Evolutionary conservation across 2,888 invertebrate species (phyloP).

Genomic region (Drosophila hawaiiensis): DNA sequence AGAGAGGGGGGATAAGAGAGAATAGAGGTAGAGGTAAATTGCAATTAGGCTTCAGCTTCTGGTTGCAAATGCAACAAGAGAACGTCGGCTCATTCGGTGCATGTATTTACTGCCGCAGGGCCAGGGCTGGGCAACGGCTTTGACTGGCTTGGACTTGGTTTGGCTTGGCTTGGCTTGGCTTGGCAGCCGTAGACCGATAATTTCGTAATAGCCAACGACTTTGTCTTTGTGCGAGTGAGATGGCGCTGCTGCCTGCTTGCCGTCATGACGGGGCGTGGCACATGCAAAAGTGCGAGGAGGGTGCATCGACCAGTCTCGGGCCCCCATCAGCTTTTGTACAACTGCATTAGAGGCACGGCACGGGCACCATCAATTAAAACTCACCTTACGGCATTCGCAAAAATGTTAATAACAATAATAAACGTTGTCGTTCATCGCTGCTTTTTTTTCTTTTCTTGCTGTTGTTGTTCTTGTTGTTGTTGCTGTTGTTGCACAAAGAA

Average conservation of each 20-base stretch:
- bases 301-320: slow-evolving; percentile 20
- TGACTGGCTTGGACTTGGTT: slow-evolving; percentile 14
- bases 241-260: slow-evolving; percentile 27
- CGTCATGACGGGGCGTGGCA: slow-evolving; percentile 69
- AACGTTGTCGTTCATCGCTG: slow-evolving; percentile 55
- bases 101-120: slow-evolving; percentile 80
- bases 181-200: slow-evolving; percentile 68
- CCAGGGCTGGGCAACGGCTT: slow-evolving; percentile 72
- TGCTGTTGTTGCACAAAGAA: slow-evolving; percentile 26
- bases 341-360: slow-evolving; percentile 75
- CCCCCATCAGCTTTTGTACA: slow-evolving; percentile 75
- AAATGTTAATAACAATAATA: slow-evolving; percentile 81
- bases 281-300: slow-evolving; percentile 76
- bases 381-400: slow-evolving; percentile 71
- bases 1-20: neutral
- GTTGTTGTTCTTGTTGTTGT: slow-evolving; percentile 7
- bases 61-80: slow-evolving; percentile 76
- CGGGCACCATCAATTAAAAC: slow-evolving; percentile 77
- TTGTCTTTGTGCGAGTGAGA: slow-evolving; percentile 62
- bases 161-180: neutral
- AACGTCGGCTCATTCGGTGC: slow-evolving; percentile 70
- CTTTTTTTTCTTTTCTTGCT: neutral
- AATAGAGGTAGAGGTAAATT: slow-evolving; percentile 74
- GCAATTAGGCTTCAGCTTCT: slow-evolving; percentile 84
- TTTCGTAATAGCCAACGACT: slow-evolving; percentile 77